Conservation (phyloP, 53 echinoderm and acorn worm genomes). For the Actinopyga echinites region DNA sequence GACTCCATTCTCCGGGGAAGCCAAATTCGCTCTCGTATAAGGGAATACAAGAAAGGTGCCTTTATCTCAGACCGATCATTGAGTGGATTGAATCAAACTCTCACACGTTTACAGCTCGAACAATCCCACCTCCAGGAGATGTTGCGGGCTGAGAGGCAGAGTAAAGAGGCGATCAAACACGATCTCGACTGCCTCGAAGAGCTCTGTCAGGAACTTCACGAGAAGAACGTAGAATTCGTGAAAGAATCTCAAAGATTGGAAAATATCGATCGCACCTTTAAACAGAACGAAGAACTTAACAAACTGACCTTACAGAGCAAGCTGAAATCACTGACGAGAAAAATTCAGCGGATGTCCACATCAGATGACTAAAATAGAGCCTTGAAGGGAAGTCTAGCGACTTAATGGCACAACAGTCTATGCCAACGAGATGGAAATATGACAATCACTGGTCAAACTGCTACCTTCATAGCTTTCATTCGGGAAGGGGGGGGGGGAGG, state of each 20-base stretch:
- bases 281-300: slow-evolving; percentile 30
- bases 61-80: slow-evolving; percentile 25
- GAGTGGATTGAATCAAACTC: slow-evolving; percentile 20
- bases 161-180: slow-evolving; percentile 17
- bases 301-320: slow-evolving; percentile 20
- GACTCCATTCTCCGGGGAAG: slow-evolving; percentile 7
- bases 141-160: slow-evolving; percentile 1
- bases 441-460: too few species aligned
- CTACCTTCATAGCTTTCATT: too few species aligned
- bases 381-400: too few species aligned
- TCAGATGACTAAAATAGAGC: too few species aligned
- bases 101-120: slow-evolving; percentile 9
- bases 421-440: too few species aligned
- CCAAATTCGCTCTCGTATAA: slow-evolving; percentile 17
- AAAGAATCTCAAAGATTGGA: slow-evolving; percentile 20
- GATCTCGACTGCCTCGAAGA: slow-evolving; percentile 30
- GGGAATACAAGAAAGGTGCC: slow-evolving; percentile 27
- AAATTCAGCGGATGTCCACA: slow-evolving; percentile 2
- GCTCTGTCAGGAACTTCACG: slow-evolving; percentile 27
- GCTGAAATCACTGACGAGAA: slow-evolving; percentile 10
- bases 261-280: slow-evolving; percentile 11
- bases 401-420: too few species aligned
- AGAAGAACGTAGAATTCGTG: slow-evolving; percentile 32
- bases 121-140: slow-evolving; percentile 24
- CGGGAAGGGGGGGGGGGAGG: too few species aligned